Conservation (phyloP, 2,797 vertebrate genomes). For the Neoniphon sammara region DNA sequence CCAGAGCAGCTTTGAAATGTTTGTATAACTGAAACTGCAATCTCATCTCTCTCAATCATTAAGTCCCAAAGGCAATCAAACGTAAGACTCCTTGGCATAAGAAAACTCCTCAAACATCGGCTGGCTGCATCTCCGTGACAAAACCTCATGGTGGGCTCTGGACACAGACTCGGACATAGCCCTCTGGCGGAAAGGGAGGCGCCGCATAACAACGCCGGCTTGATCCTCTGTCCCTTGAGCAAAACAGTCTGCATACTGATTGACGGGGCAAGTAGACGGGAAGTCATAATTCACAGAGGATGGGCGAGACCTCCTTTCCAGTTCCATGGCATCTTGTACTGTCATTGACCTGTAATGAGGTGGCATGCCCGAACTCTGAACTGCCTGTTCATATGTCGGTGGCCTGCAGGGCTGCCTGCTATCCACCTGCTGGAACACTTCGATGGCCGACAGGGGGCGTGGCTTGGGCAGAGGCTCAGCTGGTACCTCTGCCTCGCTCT, state of each 20-base stretch:
- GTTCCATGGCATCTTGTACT: conserved; percentile 81
- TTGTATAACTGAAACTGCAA: conserved; percentile 1
- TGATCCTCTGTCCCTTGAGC: conserved; percentile 24
- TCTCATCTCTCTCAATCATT: conserved; percentile 6
- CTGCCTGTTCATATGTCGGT: conserved; percentile 89
- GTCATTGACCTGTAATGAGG: conserved; percentile 80
- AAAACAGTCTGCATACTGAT: conserved; percentile 29
- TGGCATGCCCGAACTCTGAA: conserved; percentile 66
- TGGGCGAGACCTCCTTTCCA: conserved; percentile 74
- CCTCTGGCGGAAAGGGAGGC: conserved; percentile 80
- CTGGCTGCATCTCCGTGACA: conserved; percentile 86
- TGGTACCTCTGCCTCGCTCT: conserved; percentile 79
- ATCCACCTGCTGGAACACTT: conserved; percentile 87
- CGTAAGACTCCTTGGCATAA: conserved; percentile 93
- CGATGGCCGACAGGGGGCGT: conserved; percentile 84
- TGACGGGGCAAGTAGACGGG: conserved; percentile 22
- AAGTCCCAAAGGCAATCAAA: conserved; percentile 77
- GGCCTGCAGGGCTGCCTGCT: conserved; percentile 83
- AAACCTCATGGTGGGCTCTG: conserved; percentile 68
- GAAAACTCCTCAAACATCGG: conserved; percentile 88
- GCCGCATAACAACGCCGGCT: conserved; percentile 34
- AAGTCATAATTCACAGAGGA: conserved; percentile 80
- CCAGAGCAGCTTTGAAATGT: conserved; percentile 1
- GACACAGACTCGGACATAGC: conserved; percentile 86
- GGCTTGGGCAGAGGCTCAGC: conserved; percentile 58